Percentiles rank a stretch among this genome's conserved stretches.
Conservation (phyloP, 2,113 vertebrate genomes). For the Phaethon lepturus region DNA sequence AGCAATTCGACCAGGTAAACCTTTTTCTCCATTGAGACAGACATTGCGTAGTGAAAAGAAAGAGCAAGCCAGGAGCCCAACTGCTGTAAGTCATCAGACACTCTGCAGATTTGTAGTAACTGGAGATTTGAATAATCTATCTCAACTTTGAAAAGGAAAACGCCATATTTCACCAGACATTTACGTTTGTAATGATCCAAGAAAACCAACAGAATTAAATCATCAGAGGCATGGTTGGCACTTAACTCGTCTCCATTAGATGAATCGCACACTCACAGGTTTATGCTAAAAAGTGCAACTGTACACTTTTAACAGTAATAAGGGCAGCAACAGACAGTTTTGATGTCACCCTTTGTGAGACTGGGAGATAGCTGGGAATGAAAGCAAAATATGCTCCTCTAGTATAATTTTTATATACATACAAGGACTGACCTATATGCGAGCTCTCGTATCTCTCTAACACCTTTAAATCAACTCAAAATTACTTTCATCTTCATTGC, state of each 20-base stretch:
- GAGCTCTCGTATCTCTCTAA: neutral
- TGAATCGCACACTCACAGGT: neutral
- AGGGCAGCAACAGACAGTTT: neutral
- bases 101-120: neutral
- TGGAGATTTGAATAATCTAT: neutral
- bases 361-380: neutral
- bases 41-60: neutral
- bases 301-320: neutral
- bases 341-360: neutral
- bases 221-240: neutral
- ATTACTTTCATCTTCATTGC: neutral
- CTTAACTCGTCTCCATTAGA: neutral
- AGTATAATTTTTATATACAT: neutral
- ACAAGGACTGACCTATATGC: neutral
- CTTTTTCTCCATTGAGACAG: neutral
- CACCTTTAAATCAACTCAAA: neutral
- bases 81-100: neutral
- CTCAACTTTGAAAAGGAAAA: neutral
- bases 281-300: neutral
- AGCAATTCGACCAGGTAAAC: constrained; percentile 92
- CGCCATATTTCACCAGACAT: neutral
- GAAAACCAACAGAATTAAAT: neutral
- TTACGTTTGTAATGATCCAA: neutral
- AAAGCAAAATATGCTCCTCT: neutral
- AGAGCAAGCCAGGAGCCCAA: neutral